Base-by-base conservation (phyloP, 2,113 vertebrate genomes). In the Boulengeromyrus knoepffleri region DNA sequence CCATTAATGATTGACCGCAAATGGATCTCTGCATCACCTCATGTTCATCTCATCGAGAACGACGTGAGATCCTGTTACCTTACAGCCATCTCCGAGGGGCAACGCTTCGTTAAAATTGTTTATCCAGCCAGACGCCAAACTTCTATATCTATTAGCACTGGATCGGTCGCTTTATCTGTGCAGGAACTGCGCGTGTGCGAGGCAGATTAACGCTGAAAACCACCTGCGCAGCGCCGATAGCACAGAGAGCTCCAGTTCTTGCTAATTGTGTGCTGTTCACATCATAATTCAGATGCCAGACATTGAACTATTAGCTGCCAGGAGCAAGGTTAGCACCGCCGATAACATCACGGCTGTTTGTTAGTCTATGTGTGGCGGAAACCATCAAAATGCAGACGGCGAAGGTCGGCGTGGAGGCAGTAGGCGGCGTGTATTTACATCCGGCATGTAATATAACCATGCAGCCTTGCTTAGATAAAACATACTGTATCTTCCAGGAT, bases 291-390 rank as follows among this genome's bases (percentile, higher is more conserved):
- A 91, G 91, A 50, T 91, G 92, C 93, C 93, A 93, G 95, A 93
- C 92, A 92, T 92, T 90, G 88, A 92, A 91, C 89, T 88, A 53
- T 91, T 85, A 93, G 92, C 91, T 91, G 95, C 95, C 94, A 93
- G 94, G 92, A 95, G 94, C 94, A 95, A 96, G 95, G 95, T 95
- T 94, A 96, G 91, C 88, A 85, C 24, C 92, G 93, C 95, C 92
- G 93, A 96, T 96, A 96, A 95, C 42, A 36, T 87, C 62, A n/a
- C 85, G 6, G 47, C 13, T 88, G 85, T 88, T 88, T 80, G 85
- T 74, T 87, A 90, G 89, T 87, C 58, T 17, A 58, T 90, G 84
- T 74, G 74, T 92, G 92, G 93, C 92, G 93, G 95, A 95, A 93
- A 31, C 39, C 39, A 90, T 87, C 89, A 87, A 87, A 86, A 87